A percentile compares a stretch with the other conserved stretches of the same genome.
These are phyloP conservation scores for Formica aserva DNA, from an alignment of 2,888 invertebrate genomes.

Conservation along the genomic window DNA sequence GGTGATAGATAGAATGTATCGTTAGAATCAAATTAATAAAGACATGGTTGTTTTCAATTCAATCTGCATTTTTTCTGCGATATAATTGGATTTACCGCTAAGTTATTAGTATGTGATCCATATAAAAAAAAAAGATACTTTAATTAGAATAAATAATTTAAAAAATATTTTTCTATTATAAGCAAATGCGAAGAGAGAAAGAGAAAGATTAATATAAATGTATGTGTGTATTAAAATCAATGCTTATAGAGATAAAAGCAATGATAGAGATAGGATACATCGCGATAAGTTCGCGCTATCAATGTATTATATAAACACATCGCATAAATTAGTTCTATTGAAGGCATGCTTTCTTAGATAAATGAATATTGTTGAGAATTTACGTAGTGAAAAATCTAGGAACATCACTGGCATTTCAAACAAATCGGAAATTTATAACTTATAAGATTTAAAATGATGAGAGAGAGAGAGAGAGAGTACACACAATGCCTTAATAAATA, in stretches of 20 bases:
- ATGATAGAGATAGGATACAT: background rate
- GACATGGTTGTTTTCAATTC: constrained; percentile 7
- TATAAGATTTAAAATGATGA: background rate
- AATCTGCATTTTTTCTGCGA: background rate
- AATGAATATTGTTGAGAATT: background rate
- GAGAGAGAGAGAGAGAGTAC: too few species aligned
- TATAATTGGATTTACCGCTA: background rate
- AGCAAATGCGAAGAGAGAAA: background rate
- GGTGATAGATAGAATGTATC: constrained; percentile 57
- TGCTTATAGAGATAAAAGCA: background rate
- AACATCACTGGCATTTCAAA: background rate
- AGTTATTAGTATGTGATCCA: background rate
- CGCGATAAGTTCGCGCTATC: background rate
- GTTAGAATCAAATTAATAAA: constrained; percentile 15
- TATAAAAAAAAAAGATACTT: background rate
- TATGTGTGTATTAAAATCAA: background rate
- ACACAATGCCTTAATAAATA: background rate
- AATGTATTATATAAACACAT: background rate
- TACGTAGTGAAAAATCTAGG: background rate
- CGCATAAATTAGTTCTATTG: background rate
- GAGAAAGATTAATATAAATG: background rate
- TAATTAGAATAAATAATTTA: background rate
- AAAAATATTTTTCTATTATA: background rate
- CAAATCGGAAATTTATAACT: background rate
- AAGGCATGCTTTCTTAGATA: background rate